Percentiles rank a stretch among this genome's conserved stretches.
These are phyloP conservation scores for Noctua comes DNA, from an alignment of 2,888 invertebrate species.

Conservation along the genomic window DNA sequence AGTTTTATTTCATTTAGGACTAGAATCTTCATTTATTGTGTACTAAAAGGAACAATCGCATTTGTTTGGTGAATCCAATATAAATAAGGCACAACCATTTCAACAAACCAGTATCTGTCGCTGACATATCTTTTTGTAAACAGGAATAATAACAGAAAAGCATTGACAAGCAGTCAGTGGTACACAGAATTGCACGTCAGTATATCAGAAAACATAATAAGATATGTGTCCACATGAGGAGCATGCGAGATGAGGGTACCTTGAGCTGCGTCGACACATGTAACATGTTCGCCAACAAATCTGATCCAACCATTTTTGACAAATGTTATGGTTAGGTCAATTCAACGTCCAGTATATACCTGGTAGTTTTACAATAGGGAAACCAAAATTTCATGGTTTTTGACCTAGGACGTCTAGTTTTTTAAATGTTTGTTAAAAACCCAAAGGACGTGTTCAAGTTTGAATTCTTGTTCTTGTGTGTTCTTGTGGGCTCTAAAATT, in stretches of 20 bases:
- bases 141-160: slow-evolving; percentile 34
- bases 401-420: too few relatives aligned
- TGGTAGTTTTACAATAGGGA: too few relatives aligned
- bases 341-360: too few relatives aligned
- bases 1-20: slow-evolving; percentile 84
- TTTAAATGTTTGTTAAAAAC: too few relatives aligned
- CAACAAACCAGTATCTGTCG: slow-evolving; percentile 62
- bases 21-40: slow-evolving; percentile 79
- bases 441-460: too few relatives aligned
- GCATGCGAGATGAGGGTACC: background rate
- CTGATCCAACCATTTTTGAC: background rate
- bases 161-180: slow-evolving; percentile 21
- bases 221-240: background rate
- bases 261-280: background rate
- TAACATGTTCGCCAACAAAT: slow-evolving; percentile 2
- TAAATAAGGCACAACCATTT: slow-evolving; percentile 87
- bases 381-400: too few relatives aligned
- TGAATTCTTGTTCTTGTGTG: too few relatives aligned
- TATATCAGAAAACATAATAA: slow-evolving; percentile 16
- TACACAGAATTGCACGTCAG: slow-evolving; percentile 18
- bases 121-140: slow-evolving; percentile 39
- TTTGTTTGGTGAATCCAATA: slow-evolving; percentile 72
- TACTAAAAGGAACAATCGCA: slow-evolving; percentile 82
- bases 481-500: too few relatives aligned
- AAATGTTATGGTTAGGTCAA: background rate